A percentile compares a stretch with the other conserved stretches of the same genome.
Conservation (phyloP, 2,797 vertebrate genomes). For the Arctocebus calabarensis region DNA sequence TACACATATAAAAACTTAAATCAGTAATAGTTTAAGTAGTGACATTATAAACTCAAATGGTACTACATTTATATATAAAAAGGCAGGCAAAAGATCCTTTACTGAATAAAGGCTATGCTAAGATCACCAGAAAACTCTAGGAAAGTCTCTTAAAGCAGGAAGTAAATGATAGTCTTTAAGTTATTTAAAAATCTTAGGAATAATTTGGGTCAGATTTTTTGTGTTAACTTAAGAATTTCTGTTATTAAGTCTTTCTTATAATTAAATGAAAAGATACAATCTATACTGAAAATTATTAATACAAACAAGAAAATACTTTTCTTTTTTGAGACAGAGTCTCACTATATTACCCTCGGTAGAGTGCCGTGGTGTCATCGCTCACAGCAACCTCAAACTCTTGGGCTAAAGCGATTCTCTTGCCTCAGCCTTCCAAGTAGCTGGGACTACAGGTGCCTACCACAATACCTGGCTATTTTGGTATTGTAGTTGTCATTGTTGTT, state of each 20-base stretch:
- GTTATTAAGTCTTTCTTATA: constrained; percentile 17
- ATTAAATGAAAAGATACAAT: constrained; percentile 51
- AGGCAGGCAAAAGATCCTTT: constrained; percentile 45
- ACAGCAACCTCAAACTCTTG: too few species aligned
- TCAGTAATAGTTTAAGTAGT: background rate
- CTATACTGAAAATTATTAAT: constrained; percentile 17
- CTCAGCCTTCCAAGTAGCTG: too few species aligned
- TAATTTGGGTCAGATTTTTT: constrained; percentile 2
- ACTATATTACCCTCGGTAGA: too few species aligned
- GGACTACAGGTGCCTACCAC: too few species aligned
- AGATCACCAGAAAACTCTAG: constrained; percentile 47
- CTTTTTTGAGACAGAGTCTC: too few species aligned
- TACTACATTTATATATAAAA: background rate
- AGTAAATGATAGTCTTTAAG: constrained; percentile 32
- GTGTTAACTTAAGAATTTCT: constrained; percentile 33
- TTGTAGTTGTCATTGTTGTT: too few species aligned
- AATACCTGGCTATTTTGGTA: too few species aligned
- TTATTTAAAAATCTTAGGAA: background rate
- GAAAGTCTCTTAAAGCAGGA: constrained; percentile 40
- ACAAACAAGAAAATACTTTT: background rate
- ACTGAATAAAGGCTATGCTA: constrained; percentile 45
- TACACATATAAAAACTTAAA: background rate
- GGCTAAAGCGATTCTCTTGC: too few species aligned
- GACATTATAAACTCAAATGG: background rate
- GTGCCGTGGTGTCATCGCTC: too few species aligned